A percentile compares a stretch with the other conserved stretches of the same genome.
These are phyloP conservation scores for Centroberyx gerrardi DNA, from an alignment of 2,797 vertebrate genomes.

Conservation along the genomic window DNA sequence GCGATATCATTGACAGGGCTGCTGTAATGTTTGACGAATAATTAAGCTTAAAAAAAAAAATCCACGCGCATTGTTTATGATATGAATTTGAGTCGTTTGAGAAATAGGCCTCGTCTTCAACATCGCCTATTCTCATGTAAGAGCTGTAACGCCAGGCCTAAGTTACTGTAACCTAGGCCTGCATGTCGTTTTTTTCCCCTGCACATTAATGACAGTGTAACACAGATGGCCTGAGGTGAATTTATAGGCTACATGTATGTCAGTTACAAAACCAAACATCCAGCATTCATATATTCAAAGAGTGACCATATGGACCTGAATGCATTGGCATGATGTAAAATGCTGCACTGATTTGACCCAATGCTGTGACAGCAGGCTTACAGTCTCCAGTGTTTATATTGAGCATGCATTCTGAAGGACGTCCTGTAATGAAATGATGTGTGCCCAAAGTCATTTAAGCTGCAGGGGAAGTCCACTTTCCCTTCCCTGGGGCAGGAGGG, in stretches of 20 bases:
- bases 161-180: conserved; percentile 36
- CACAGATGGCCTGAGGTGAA: conserved; percentile 10
- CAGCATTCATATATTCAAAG: neutral
- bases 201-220: conserved; percentile 20
- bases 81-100: neutral
- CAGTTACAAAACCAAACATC: neutral
- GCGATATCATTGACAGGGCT: conserved; percentile 14
- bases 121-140: neutral
- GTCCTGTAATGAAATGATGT: conserved; percentile 65
- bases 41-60: neutral
- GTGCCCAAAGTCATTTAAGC: conserved; percentile 41
- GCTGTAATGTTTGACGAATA: neutral
- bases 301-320: neutral
- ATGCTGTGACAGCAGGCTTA: neutral
- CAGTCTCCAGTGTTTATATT: conserved; percentile 20
- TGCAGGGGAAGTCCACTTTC: conserved; percentile 26
- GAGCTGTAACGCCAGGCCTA: conserved; percentile 31
- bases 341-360: neutral
- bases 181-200: conserved; percentile 10
- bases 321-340: neutral
- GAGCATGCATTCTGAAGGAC: conserved; percentile 32
- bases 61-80: neutral
- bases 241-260: neutral
- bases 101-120: neutral
- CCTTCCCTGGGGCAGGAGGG: no score